These are phyloP conservation scores for Penaeus japonicus DNA, from an alignment of 1,140 invertebrate genomes.

Conservation along the genomic window DNA sequence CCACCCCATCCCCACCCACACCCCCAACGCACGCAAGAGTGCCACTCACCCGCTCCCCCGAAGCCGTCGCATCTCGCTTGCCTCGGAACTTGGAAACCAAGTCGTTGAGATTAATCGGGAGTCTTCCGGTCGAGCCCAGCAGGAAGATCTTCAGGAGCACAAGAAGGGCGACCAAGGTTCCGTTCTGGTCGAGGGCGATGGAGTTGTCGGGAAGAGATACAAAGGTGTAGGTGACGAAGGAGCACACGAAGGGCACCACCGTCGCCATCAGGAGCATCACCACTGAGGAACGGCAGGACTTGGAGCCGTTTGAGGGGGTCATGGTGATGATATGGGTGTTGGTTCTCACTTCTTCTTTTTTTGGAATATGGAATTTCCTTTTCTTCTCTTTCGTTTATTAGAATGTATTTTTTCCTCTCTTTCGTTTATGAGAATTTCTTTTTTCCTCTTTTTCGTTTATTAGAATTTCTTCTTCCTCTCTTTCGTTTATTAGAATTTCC, in stretches of 20 bases:
- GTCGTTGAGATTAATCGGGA: slow-evolving; percentile 6
- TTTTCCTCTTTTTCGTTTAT: too few relatives aligned
- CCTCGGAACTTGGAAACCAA: neutral
- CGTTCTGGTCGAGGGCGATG: slow-evolving; percentile 24
- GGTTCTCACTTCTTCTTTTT: too few relatives aligned
- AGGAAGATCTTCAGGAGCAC: slow-evolving; percentile 35
- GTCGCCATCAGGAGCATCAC: neutral
- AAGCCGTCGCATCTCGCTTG: neutral
- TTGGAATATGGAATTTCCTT: too few relatives aligned
- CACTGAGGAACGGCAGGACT: too few relatives aligned
- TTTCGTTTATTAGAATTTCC: too few relatives aligned
- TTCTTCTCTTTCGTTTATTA: too few relatives aligned
- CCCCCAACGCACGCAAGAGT: neutral
- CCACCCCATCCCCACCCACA: neutral
- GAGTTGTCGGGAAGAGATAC: slow-evolving; percentile 17
- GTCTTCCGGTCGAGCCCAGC: neutral
- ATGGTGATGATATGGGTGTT: too few relatives aligned
- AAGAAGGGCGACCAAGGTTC: slow-evolving; percentile 8
- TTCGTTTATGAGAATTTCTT: too few relatives aligned
- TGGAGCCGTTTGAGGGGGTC: too few relatives aligned
- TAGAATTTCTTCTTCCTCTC: too few relatives aligned
- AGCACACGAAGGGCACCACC: neutral
- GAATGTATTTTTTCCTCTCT: too few relatives aligned
- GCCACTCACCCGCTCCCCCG: neutral
- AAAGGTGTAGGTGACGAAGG: slow-evolving; percentile 43